phyloP scores from a whole-genome alignment of 2,113 vertebrate species.

The Nibea albiflora region DNA sequence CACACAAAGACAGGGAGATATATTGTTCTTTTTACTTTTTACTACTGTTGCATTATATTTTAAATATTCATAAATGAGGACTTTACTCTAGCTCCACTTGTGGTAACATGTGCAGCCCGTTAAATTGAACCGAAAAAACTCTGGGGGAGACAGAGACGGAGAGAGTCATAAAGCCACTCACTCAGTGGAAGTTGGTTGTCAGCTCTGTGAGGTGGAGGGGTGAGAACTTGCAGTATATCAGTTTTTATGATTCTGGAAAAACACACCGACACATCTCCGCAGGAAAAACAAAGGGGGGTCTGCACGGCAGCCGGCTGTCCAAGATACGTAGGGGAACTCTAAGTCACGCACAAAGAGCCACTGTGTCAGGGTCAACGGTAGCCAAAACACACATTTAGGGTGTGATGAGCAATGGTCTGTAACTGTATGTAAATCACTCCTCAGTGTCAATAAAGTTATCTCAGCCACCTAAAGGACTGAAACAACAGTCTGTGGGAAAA shows the following conservation, averaged over 20 bases:
- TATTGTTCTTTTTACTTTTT: background rate
- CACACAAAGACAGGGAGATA: background rate
- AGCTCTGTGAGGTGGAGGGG: constrained; percentile 34
- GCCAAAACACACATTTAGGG: constrained; percentile 50
- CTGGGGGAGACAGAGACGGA: background rate
- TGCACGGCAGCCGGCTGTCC: background rate
- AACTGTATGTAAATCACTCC: constrained; percentile 40
- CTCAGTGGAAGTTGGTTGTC: constrained; percentile 14
- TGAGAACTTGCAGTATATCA: constrained; percentile 38
- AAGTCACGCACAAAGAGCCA: background rate
- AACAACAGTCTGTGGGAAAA: constrained; percentile 37
- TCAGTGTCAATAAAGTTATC: constrained; percentile 37
- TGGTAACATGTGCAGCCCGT: background rate
- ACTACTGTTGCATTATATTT: background rate
- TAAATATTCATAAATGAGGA: no score
- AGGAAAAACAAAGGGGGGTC: constrained; percentile 1
- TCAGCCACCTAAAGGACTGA: constrained; percentile 19
- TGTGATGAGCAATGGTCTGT: constrained; percentile 24
- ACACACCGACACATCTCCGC: constrained; percentile 13
- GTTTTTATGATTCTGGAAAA: constrained; percentile 62
- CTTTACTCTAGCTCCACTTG: background rate
- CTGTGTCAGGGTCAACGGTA: constrained; percentile 40
- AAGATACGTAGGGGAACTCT: background rate
- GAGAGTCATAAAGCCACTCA: constrained; percentile 14
- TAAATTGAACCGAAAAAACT: background rate